phyloP scores from a whole-genome alignment of 2,797 vertebrate species.

The Sphenodon punctatus region DNA sequence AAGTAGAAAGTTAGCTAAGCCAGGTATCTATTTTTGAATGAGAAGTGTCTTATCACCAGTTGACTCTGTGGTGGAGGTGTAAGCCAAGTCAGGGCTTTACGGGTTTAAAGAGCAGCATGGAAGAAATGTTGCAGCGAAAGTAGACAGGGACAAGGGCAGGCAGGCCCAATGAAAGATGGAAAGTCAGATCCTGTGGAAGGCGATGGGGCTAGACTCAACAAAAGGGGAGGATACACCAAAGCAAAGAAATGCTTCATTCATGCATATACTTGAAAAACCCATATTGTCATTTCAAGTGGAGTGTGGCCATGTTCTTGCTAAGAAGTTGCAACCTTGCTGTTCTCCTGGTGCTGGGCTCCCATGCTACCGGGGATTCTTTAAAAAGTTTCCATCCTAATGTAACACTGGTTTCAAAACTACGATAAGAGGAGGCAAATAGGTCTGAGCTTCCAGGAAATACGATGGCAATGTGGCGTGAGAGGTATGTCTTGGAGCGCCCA shows the following conservation, averaged over 20 bases:
- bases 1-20: too few species aligned
- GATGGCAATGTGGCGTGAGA: neutral
- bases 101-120: too few species aligned
- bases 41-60: too few species aligned
- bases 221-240: neutral
- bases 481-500: neutral
- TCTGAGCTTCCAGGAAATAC: too few species aligned
- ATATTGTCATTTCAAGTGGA: neutral
- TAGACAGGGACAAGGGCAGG: too few species aligned
- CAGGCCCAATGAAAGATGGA: too few species aligned
- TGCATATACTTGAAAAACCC: neutral
- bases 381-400: neutral
- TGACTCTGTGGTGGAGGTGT: too few species aligned
- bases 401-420: too few species aligned
- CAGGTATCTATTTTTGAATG: too few species aligned
- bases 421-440: neutral
- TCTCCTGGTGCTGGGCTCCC: neutral
- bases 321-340: neutral
- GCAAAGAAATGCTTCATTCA: neutral
- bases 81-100: too few species aligned
- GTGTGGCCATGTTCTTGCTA: neutral
- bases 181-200: neutral
- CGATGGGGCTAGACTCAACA: fast-evolving
- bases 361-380: fast-evolving
- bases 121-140: too few species aligned